These are phyloP conservation scores for Oncorhynchus tshawytscha DNA, from an alignment of 2,113 vertebrate species.

Conservation along the genomic window DNA sequence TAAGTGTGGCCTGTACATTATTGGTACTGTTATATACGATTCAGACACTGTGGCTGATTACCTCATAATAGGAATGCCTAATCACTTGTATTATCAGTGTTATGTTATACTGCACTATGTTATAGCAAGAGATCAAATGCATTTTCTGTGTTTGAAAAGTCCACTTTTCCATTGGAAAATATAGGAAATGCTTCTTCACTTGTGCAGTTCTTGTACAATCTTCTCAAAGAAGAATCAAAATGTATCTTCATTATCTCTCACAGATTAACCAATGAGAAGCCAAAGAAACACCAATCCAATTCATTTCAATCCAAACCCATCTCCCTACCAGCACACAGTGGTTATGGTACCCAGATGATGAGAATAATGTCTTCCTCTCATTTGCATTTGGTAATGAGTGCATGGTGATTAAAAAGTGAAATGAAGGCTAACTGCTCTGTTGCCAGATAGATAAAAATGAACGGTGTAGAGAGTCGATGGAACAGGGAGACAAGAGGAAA, in stretches of 20 bases:
- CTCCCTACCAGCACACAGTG: slow-evolving; percentile 26
- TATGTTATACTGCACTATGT: too few relatives aligned
- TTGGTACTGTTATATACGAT: not conserved
- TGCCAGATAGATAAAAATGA: slow-evolving; percentile 22
- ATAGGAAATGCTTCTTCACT: too few relatives aligned
- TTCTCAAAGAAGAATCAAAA: too few relatives aligned
- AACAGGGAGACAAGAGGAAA: not conserved
- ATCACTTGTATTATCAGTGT: too few relatives aligned
- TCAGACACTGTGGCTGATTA: not conserved
- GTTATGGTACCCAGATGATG: slow-evolving; percentile 43
- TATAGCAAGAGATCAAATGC: too few relatives aligned
- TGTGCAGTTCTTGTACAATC: too few relatives aligned
- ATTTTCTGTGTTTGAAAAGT: too few relatives aligned
- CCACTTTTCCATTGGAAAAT: too few relatives aligned
- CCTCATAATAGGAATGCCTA: too few relatives aligned
- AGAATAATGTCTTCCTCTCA: slow-evolving; percentile 23
- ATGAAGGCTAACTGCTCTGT: slow-evolving; percentile 31
- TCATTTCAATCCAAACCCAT: slow-evolving; percentile 23
- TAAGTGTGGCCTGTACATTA: not conserved
- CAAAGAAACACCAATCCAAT: too few relatives aligned
- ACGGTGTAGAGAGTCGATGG: not conserved
- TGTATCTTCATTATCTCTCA: not conserved
- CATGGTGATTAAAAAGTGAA: slow-evolving; percentile 50
- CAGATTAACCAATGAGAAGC: too few relatives aligned
- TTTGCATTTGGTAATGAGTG: slow-evolving; percentile 62